These are phyloP conservation scores for Plumapathes pennacea DNA, from an alignment of 92 coral and sea anemone genomes.

Conservation along the genomic window DNA sequence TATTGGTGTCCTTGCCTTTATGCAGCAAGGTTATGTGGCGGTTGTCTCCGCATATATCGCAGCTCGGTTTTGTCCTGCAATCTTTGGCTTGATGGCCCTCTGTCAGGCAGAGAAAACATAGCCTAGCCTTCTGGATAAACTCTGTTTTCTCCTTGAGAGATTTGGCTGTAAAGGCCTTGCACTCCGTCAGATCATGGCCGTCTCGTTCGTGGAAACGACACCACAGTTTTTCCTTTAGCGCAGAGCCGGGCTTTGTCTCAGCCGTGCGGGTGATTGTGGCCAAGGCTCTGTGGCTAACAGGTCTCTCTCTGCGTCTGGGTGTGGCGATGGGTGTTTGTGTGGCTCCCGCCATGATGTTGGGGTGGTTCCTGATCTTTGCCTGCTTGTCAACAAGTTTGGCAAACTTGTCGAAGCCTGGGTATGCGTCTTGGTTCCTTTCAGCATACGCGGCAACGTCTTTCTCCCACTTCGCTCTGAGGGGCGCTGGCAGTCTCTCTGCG, in stretches of 20 bases:
- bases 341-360: constrained; percentile 29
- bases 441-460: constrained; percentile 29
- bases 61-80: constrained; percentile 39
- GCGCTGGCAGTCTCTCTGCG: constrained; percentile 21
- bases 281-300: background rate
- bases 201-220: constrained; percentile 54
- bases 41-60: constrained; percentile 49
- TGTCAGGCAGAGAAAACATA: constrained; percentile 58
- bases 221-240: background rate
- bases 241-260: no score
- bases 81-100: constrained; percentile 31
- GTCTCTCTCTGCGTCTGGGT: background rate
- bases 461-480: constrained; percentile 42
- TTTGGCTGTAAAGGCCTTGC: constrained; percentile 45
- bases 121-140: constrained; percentile 39
- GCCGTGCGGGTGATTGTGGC: background rate
- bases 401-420: constrained; percentile 27
- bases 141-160: constrained; percentile 51
- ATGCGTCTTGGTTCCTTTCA: constrained; percentile 12
- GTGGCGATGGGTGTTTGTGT: constrained; percentile 4
- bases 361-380: constrained; percentile 42
- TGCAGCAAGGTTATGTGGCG: constrained; percentile 49
- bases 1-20: constrained; percentile 29
- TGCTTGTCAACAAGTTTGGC: constrained; percentile 28
- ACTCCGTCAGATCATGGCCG: constrained; percentile 44